phyloP scores from a whole-genome alignment of 2,113 vertebrate genomes.

The Sinocyclocheilus grahami region DNA sequence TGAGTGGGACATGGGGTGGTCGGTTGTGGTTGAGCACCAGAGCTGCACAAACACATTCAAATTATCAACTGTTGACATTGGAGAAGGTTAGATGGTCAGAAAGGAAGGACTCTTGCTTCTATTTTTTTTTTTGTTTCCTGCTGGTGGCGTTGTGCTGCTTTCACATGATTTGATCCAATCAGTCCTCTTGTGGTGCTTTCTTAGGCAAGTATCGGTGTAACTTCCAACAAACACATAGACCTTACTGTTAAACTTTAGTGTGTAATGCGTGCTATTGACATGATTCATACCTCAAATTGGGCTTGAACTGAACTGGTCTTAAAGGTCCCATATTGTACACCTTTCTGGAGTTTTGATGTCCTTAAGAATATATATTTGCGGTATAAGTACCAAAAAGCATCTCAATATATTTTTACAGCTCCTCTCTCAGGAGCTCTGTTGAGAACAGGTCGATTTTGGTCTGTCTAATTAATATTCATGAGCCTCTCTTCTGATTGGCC shows the following conservation, averaged over 20 bases:
- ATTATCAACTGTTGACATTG: constrained; percentile 53
- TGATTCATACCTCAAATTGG: neutral
- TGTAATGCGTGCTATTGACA: neutral
- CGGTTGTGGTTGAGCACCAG: constrained; percentile 29
- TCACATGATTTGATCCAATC: constrained; percentile 9
- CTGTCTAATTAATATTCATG: too few species aligned
- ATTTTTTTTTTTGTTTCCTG: neutral
- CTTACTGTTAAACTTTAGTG: neutral
- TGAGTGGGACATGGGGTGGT: constrained; percentile 30
- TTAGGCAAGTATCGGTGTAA: neutral
- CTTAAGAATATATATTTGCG: too few species aligned
- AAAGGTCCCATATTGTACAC: neutral
- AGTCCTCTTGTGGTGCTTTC: constrained; percentile 22
- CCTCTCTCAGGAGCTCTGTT: too few species aligned
- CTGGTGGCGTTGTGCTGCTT: constrained; percentile 1
- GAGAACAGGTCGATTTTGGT: too few species aligned
- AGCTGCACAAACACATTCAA: constrained; percentile 32
- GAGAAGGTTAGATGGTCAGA: constrained; percentile 36
- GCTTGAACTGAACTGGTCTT: neutral
- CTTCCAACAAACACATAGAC: neutral
- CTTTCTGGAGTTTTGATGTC: too few species aligned
- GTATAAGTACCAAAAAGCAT: too few species aligned
- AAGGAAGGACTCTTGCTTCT: neutral
- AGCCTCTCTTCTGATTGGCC: too few species aligned
- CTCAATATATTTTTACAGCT: too few species aligned